A percentile compares a stretch with the other conserved stretches of the same genome.
These are phyloP conservation scores for Drosophila elegans DNA, from an alignment of 1,140 invertebrate genomes.

Conservation along the genomic window DNA sequence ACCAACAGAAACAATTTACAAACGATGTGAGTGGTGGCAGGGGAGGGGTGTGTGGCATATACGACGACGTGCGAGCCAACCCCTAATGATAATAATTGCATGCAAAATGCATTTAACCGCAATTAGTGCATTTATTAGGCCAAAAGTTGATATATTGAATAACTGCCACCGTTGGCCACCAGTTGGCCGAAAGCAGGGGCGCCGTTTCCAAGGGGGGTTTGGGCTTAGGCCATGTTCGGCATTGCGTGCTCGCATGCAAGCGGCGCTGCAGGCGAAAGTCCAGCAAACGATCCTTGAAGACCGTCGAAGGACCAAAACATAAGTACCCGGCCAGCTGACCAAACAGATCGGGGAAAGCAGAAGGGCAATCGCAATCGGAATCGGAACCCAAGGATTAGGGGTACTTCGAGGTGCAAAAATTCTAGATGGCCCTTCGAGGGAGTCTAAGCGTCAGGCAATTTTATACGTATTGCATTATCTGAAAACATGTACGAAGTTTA, in stretches of 20 bases:
- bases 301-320: slow-evolving; percentile 13
- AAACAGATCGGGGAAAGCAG: not conserved
- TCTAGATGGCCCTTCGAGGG: not conserved
- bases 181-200: slow-evolving; percentile 36
- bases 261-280: slow-evolving; percentile 35
- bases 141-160: slow-evolving; percentile 80
- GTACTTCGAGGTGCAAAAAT: not conserved
- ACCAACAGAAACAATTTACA: slow-evolving; percentile 60
- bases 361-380: too few relatives aligned
- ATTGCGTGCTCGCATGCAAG: slow-evolving; percentile 35
- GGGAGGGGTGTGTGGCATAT: not conserved
- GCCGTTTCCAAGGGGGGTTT: not conserved
- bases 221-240: not conserved
- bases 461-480: too few relatives aligned
- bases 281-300: slow-evolving; percentile 45
- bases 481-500: too few relatives aligned
- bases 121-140: slow-evolving; percentile 85
- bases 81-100: slow-evolving; percentile 84
- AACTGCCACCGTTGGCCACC: slow-evolving; percentile 58
- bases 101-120: slow-evolving; percentile 84
- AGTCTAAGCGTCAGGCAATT: too few relatives aligned
- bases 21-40: slow-evolving; percentile 12
- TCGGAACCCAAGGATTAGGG: not conserved
- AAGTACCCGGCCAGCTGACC: slow-evolving; percentile 19
- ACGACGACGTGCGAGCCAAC: slow-evolving; percentile 69